Base-by-base conservation (phyloP, 2,113 vertebrate genomes). In the Pygoscelis antarcticus region DNA sequence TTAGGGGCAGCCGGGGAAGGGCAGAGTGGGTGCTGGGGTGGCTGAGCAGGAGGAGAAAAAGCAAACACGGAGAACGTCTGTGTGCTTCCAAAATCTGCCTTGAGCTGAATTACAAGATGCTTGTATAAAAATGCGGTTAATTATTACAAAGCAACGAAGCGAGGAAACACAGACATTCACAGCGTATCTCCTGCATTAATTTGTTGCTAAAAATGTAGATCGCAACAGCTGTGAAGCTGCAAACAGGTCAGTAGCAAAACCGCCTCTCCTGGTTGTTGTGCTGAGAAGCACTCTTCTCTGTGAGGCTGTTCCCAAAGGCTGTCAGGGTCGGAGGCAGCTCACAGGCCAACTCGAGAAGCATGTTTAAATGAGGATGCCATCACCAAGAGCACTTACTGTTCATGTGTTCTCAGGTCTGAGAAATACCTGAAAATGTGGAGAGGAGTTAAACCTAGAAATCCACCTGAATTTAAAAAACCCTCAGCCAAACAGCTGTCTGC, bases 171-270 rank as follows among this genome's bases (percentile, higher is more conserved):
- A 71, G 76, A 49, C 49, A 46, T 83, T 89, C 34, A 32, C 54
- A 34, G 80, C 7, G 3, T 62, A 90, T 82, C 61, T 96, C 83
- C 65, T 91, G 65, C n/a, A 13, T 90, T 96, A 84, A 87, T 91
- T 80, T 65, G 55, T 80, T 94, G 61, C 57, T 89, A 84, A 95
- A 96, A 94, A 81, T 84, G 65, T 54, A 70, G 23, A 70, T 88
- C 8, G 0, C 57, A 34, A 77, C 69, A 95, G 74, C 70, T 85
- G 32, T 12, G 72, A 27, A 55, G 55, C 76, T 91, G 44, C 36
- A 20, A 38, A 66, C 0, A 2, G 87, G 14, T 80, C 74, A 49
- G 44, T 3, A 38, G 66, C 64, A 82, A 46, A 80, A 34, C 36
- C 1, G 0, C 42, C 38, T 72, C 78, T 89, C 46, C 62, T 60